These are phyloP conservation scores for Emberiza fucata DNA, from an alignment of 2,113 vertebrate species.

Conservation along the genomic window DNA sequence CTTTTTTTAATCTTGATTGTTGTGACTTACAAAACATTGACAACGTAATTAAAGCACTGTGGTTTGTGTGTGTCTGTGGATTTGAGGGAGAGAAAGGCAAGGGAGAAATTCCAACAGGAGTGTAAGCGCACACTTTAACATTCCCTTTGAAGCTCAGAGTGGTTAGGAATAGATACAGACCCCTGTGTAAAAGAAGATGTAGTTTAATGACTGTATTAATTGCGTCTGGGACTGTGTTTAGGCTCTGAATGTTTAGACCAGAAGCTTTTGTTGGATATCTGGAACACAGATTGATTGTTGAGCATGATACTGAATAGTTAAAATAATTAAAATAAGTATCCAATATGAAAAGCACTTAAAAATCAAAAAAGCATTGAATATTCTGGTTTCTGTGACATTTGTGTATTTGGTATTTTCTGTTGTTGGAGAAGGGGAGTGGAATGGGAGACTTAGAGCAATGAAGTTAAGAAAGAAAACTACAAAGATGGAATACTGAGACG, in stretches of 20 bases:
- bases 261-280: background rate
- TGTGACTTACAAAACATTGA: background rate
- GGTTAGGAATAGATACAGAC: background rate
- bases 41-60: background rate
- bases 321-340: background rate
- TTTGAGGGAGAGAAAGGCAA: background rate
- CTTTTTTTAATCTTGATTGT: background rate
- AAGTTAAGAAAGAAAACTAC: background rate
- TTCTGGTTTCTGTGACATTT: background rate
- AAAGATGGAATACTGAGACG: background rate
- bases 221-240: background rate
- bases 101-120: background rate
- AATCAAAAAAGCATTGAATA: background rate
- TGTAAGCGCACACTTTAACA: background rate
- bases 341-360: background rate
- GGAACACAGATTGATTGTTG: background rate
- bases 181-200: background rate
- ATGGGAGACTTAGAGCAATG: background rate
- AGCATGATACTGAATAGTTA: background rate
- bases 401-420: background rate
- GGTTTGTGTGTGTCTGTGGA: background rate
- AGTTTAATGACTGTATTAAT: background rate
- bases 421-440: background rate
- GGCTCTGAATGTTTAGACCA: background rate
- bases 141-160: background rate